Base-by-base conservation (phyloP, 2,888 invertebrate species). In the Lathronympha strigana region DNA sequence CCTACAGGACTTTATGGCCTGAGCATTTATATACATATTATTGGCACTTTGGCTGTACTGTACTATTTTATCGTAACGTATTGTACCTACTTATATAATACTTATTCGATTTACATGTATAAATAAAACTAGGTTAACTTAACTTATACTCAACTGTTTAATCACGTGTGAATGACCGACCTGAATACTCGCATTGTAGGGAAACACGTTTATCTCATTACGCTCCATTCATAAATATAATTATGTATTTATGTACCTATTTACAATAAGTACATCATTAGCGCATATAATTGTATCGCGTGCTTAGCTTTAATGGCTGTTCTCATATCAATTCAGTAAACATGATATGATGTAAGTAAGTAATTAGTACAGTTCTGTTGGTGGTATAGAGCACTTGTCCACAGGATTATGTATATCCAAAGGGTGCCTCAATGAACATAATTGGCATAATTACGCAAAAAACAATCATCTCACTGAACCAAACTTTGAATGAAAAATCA, bases 141-240 rank as follows among this genome's bases (percentile, higher is more conserved):
- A 28, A 43, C 4, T 50, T 51, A 53, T 43, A 60, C 21, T 50
- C n/a, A 25, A 15, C 17, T 17, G 21, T 51, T 53, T 28, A 72
- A 67, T 45, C 54, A 49, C 63, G 69, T 72, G 80, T 78, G 76
- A 81, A 79, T 70, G 78, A 77, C 79, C 78, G 77, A 74, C 79
- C 76, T 77, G 73, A 73, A 66, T 72, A 72, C 47, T 33, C 25
- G 45, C 38, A 43, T 61, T 62, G 36, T 53, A 53, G 40, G 23
- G 43, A 55, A 55, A 55, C 45, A 43, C 36, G 45, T 33, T 63
- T 63, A 53, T 63, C 54, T 49, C 40, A 61, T 63, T 51, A 55
- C 57, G 38, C 58, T 61, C 53, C 70, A 67, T 70, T 67, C 62
- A 67, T 62, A 21, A 45, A 21, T 11, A 54, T 45, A 47, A 63